Conservation (phyloP, 2,113 vertebrate genomes). For the Dicaeum eximium region DNA sequence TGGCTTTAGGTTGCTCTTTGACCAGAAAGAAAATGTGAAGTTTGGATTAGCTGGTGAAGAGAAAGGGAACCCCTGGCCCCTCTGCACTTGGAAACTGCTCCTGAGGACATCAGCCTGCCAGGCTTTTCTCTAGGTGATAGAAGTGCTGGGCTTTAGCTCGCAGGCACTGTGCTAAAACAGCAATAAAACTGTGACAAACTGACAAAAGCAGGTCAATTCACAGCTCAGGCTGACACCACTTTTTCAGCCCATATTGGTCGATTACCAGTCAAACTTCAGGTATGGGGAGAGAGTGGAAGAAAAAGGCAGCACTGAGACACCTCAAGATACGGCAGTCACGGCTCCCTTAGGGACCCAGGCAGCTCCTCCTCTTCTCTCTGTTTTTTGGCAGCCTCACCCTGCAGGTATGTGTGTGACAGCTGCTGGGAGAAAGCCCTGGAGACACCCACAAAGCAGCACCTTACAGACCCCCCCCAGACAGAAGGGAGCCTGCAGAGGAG, state of each 20-base stretch:
- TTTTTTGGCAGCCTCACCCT: background rate
- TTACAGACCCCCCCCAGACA: background rate
- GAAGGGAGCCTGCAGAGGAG: background rate
- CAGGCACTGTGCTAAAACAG: background rate
- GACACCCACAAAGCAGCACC: background rate
- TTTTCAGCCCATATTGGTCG: slow-evolving; percentile 15
- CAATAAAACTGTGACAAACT: slow-evolving; percentile 39
- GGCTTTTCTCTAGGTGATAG: background rate
- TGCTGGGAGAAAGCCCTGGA: background rate
- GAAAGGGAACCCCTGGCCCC: background rate
- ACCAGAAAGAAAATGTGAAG: background rate
- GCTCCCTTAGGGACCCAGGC: background rate
- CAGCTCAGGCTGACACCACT: slow-evolving; percentile 35
- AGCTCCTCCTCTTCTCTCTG: background rate
- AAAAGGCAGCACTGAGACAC: background rate
- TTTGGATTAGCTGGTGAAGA: background rate
- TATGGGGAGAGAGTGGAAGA: background rate
- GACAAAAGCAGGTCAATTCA: slow-evolving; percentile 57
- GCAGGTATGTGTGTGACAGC: accelerated
- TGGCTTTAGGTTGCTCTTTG: background rate
- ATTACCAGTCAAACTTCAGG: slow-evolving; percentile 43
- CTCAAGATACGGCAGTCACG: accelerated
- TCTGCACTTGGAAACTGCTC: background rate
- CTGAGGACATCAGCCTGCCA: background rate
- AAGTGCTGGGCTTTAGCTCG: background rate